Base-by-base conservation (phyloP, 2,888 invertebrate genomes). In the Oscheius sp. region DNA sequence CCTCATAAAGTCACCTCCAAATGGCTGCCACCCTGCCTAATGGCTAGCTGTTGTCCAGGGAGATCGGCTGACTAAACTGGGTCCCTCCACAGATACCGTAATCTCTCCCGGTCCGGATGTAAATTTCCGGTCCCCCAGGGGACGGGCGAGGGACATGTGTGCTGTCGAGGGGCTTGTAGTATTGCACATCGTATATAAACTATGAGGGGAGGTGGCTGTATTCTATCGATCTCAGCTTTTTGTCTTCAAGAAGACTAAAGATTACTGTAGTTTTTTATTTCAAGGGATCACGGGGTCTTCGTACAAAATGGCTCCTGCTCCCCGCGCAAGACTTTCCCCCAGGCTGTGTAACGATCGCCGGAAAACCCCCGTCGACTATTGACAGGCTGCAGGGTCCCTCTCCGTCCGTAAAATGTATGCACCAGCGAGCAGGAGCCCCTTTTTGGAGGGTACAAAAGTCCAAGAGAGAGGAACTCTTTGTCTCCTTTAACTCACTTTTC, bases 401-500 rank as follows among this genome's bases (percentile, higher is more conserved):
- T 16, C n/a, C 64, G 25, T n/a, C 49, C 35, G 49, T 66, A 29
- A 46, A 69, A 69, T 69, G 56, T 69, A 69, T 69, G 69, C 69
- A 69, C 69, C 69, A 43, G 55, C 69, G 69, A 55, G 29, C 23
- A 25, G 27, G 25, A 43, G 46, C 16, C n/a, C 25, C 46, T 16
- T 46, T 46, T 13, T 27, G 13, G n/a, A 25, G 35, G 13, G 12
- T 35, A 35, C 35, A 35, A 35, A 35, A 35, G 35, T 35, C 35
- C 35, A 35, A 18, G 23, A n/a, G 61, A 59, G n/a, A 58, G 59
- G 41, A 3, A 5, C 16, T 27, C 18, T 35, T 35, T 59, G 59
- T 41, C 18, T 35, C n/a, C 12, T 16, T 45, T 63, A 76, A 79
- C 80, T 73, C 69, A 87, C 87, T 78, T 83, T 88, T 88, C 69